Percentiles rank a stretch among this genome's conserved stretches.
Evolutionary conservation across 1,140 invertebrate species (phyloP).

Genomic region (Lepidurus couesii): DNA sequence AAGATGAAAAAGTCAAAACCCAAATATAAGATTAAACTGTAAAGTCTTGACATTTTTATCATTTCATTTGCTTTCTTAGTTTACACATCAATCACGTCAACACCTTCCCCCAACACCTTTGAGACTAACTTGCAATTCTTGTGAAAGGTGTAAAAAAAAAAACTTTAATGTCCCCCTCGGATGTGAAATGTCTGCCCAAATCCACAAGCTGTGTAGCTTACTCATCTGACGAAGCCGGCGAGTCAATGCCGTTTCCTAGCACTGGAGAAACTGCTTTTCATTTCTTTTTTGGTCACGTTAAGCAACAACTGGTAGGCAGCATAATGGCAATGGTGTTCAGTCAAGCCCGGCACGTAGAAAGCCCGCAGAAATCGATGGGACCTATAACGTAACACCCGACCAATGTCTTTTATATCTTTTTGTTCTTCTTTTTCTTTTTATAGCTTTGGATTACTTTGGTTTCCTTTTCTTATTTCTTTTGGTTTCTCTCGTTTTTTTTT

Average conservation of each 20-base stretch:
- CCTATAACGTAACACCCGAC: constrained; percentile 41
- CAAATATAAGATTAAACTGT: constrained; percentile 2
- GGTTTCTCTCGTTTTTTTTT: neutral
- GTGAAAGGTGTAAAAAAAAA: neutral
- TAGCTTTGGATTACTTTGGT: too few relatives aligned
- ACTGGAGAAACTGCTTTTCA: neutral
- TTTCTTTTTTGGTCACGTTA: neutral
- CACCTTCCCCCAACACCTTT: neutral
- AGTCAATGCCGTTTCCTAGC: neutral
- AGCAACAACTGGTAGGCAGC: constrained; percentile 71
- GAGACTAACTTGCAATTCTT: neutral
- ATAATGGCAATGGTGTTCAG: constrained; percentile 62
- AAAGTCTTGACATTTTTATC: neutral
- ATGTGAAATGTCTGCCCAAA: neutral
- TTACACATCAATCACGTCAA: neutral
- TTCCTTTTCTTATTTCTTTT: too few relatives aligned
- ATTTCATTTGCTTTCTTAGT: neutral
- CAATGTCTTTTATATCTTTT: neutral
- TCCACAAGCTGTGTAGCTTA: neutral
- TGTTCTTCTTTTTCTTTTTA: neutral
- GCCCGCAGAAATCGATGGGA: constrained; percentile 74
- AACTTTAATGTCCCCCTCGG: neutral
- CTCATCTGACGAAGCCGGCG: neutral
- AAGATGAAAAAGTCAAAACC: neutral
- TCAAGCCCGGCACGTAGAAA: constrained; percentile 82